phyloP scores from a whole-genome alignment of 2,113 vertebrate genomes.

The Hiodon tergisus region DNA sequence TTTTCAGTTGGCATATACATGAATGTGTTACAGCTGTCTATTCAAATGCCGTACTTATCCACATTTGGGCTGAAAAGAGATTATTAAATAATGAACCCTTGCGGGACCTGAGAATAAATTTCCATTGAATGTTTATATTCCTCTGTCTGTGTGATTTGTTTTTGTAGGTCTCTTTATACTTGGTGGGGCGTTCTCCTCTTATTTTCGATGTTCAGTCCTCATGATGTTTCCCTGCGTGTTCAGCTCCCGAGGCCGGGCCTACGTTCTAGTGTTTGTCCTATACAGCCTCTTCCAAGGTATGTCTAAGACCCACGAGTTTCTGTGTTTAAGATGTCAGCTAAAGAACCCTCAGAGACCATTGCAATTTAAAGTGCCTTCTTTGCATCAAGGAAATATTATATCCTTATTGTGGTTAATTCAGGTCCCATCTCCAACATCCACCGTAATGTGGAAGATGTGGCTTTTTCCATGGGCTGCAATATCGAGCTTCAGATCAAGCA shows the following conservation, averaged over 20 bases:
- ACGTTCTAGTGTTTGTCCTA: constrained; percentile 63
- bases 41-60: too few relatives aligned
- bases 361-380: not conserved
- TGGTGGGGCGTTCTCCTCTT: constrained; percentile 65
- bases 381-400: not conserved
- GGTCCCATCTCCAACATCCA: constrained; percentile 71
- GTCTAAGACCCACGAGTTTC: not conserved
- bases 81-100: too few relatives aligned
- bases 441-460: constrained; percentile 66
- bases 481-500: constrained; percentile 76
- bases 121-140: not conserved
- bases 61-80: too few relatives aligned
- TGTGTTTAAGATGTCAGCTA: not conserved
- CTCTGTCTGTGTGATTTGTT: constrained; percentile 17
- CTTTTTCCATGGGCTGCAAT: constrained; percentile 72
- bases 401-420: constrained; percentile 33
- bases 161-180: constrained; percentile 61
- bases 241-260: constrained; percentile 71
- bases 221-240: constrained; percentile 74
- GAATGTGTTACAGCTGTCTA: too few relatives aligned
- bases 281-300: constrained; percentile 67
- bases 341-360: not conserved
- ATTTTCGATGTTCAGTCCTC: constrained; percentile 71
- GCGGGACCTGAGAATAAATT: too few relatives aligned
- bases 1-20: too few relatives aligned